Evolutionary conservation across 2,888 invertebrate genomes (phyloP).

Genomic region (Cheilosia vernalis): DNA sequence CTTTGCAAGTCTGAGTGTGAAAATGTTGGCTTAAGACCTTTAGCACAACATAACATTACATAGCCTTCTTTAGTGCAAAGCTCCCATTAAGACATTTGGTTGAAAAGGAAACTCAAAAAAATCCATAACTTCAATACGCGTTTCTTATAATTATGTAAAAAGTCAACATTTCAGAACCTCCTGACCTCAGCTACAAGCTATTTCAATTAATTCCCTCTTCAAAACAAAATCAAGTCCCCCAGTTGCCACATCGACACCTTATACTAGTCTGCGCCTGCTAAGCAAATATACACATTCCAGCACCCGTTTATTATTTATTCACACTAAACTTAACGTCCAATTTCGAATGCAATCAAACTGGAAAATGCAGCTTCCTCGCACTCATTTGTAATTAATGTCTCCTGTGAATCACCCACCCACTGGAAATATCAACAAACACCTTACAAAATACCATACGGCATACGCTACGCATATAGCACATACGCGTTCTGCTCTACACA

Average conservation of each 20-base stretch:
- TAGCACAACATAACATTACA: no score
- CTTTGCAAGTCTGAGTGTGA: no score
- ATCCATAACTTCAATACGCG: no score
- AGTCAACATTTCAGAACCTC: no score
- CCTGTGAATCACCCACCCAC: conserved; percentile 10
- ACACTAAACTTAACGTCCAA: conserved; percentile 51
- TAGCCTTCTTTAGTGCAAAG: no score
- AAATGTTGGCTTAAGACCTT: no score
- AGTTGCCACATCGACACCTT: conserved; percentile 4
- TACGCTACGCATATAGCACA: not conserved
- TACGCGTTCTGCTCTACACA: not conserved
- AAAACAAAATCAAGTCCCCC: not conserved
- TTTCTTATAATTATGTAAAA: no score
- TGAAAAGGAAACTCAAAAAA: no score
- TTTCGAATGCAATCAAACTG: conserved; percentile 56
- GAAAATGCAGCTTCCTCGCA: conserved; percentile 51
- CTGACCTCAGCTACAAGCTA: no score
- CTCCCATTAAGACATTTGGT: no score
- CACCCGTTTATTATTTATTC: conserved; percentile 45
- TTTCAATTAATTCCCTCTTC: no score
- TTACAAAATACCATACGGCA: not conserved
- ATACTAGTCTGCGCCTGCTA: conserved; percentile 5
- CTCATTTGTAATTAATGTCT: conserved; percentile 54
- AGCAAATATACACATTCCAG: conserved; percentile 19
- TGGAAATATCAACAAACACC: conserved; percentile 29